These are phyloP conservation scores for Stegostoma tigrinum DNA, from an alignment of 2,113 vertebrate species.

Conservation along the genomic window DNA sequence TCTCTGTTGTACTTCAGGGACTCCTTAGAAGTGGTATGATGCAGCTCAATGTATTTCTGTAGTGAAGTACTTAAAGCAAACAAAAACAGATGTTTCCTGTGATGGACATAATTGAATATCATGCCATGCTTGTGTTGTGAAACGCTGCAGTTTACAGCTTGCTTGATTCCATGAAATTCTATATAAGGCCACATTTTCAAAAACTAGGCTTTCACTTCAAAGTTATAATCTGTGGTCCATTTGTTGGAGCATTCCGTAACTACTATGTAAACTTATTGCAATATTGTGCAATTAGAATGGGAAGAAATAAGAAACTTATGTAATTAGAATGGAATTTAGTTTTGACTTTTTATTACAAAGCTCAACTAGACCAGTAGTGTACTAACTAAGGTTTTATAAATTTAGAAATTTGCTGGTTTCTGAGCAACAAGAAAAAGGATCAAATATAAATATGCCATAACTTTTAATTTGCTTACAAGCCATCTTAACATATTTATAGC, in stretches of 20 bases:
- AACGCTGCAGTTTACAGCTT: neutral
- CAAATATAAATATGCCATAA: neutral
- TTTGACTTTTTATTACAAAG: conserved; percentile 1
- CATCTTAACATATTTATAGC: neutral
- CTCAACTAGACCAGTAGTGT: neutral
- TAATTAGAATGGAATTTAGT: conserved; percentile 31
- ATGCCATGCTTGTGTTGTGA: conserved; percentile 18
- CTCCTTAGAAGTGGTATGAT: neutral
- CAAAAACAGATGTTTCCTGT: conserved; percentile 34
- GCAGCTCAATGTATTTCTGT: conserved; percentile 18
- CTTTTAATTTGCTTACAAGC: neutral
- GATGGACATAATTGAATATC: conserved; percentile 33
- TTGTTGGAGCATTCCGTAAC: conserved; percentile 18
- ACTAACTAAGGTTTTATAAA: neutral
- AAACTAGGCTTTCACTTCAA: neutral
- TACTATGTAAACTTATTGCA: conserved; percentile 25
- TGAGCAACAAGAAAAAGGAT: neutral
- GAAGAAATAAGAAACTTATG: conserved; percentile 16
- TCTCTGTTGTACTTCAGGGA: conserved; percentile 1
- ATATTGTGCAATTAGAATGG: conserved; percentile 27
- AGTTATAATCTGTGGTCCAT: conserved; percentile 30
- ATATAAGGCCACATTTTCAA: conserved; percentile 24
- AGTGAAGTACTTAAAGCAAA: conserved; percentile 9
- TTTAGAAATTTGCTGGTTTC: conserved; percentile 20
- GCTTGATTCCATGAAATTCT: neutral